A percentile compares a stretch with the other conserved stretches of the same genome.
phyloP scores from a whole-genome alignment of 2,888 invertebrate species.

The Nycteola revayana region DNA sequence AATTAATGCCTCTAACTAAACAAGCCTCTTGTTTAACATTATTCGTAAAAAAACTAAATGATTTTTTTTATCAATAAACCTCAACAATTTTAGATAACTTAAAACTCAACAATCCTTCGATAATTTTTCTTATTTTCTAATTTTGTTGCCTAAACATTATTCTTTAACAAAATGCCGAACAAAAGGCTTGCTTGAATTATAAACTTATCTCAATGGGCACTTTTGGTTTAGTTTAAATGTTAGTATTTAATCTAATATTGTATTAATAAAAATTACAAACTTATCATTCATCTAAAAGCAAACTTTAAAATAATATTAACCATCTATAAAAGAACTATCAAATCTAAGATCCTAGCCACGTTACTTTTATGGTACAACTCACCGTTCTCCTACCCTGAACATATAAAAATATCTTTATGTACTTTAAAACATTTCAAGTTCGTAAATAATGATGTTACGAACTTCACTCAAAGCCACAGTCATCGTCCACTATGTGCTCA shows the following conservation, averaged over 20 bases:
- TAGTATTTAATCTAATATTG: constrained; percentile 78
- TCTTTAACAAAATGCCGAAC: constrained; percentile 71
- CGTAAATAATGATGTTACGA: constrained; percentile 49
- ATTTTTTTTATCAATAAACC: constrained; percentile 66
- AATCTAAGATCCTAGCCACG: constrained; percentile 75
- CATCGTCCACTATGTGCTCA: constrained; percentile 7
- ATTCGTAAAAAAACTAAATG: constrained; percentile 67
- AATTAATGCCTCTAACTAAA: constrained; percentile 78
- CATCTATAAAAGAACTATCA: constrained; percentile 77
- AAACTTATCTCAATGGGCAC: constrained; percentile 83
- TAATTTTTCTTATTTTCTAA: constrained; percentile 76
- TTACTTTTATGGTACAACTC: constrained; percentile 72
- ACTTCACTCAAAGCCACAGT: constrained; percentile 7
- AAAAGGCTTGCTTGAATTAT: constrained; percentile 75
- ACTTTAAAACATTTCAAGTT: constrained; percentile 65
- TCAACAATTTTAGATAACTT: constrained; percentile 78
- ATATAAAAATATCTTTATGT: constrained; percentile 81
- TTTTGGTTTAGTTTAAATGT: constrained; percentile 82
- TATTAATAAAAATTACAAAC: constrained; percentile 79
- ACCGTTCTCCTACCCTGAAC: constrained; percentile 68
- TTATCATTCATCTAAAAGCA: constrained; percentile 77
- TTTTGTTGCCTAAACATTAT: constrained; percentile 79
- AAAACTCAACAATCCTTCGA: constrained; percentile 75
- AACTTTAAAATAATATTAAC: constrained; percentile 75
- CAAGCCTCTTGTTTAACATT: constrained; percentile 74